phyloP scores from a whole-genome alignment of 2,113 vertebrate genomes.

The Macrotis lagotis region DNA sequence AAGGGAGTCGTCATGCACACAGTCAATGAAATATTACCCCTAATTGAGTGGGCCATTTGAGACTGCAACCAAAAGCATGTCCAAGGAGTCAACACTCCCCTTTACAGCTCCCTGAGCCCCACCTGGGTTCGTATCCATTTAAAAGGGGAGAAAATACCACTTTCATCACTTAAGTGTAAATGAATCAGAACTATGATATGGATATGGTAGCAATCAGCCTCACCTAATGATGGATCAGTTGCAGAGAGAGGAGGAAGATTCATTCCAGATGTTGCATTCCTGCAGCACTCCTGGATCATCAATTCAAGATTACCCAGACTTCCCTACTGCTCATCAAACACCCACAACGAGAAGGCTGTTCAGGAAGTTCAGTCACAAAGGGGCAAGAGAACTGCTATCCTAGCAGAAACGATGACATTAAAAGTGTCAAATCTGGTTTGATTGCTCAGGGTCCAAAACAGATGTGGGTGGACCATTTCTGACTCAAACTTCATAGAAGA shows the following conservation, averaged over 20 bases:
- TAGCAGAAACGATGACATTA: slow-evolving; percentile 38
- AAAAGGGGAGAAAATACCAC: slow-evolving; percentile 35
- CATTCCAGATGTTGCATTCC: slow-evolving; percentile 75
- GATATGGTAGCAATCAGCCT: slow-evolving; percentile 80
- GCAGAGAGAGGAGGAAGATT: slow-evolving; percentile 76
- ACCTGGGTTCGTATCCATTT: slow-evolving; percentile 70
- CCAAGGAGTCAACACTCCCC: slow-evolving; percentile 81
- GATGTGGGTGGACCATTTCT: background rate
- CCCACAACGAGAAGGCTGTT: slow-evolving; percentile 20
- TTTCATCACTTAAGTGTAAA: slow-evolving; percentile 76
- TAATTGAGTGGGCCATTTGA: slow-evolving; percentile 82
- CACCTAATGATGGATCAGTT: slow-evolving; percentile 80
- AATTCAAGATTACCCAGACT: slow-evolving; percentile 69
- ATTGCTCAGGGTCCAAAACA: background rate
- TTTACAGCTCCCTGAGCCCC: slow-evolving; percentile 81
- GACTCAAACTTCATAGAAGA: slow-evolving; percentile 16
- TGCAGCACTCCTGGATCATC: slow-evolving; percentile 72
- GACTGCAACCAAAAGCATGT: slow-evolving; percentile 78
- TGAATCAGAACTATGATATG: slow-evolving; percentile 78
- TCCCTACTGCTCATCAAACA: slow-evolving; percentile 72
- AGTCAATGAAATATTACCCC: slow-evolving; percentile 81
- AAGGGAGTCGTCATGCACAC: slow-evolving; percentile 71
- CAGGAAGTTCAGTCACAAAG: slow-evolving; percentile 49
- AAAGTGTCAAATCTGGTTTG: slow-evolving; percentile 8
- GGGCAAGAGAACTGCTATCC: background rate